Percentiles rank a stretch among this genome's conserved stretches.
Conservation (phyloP, 2,797 vertebrate species). For the Coregonus sp. region DNA sequence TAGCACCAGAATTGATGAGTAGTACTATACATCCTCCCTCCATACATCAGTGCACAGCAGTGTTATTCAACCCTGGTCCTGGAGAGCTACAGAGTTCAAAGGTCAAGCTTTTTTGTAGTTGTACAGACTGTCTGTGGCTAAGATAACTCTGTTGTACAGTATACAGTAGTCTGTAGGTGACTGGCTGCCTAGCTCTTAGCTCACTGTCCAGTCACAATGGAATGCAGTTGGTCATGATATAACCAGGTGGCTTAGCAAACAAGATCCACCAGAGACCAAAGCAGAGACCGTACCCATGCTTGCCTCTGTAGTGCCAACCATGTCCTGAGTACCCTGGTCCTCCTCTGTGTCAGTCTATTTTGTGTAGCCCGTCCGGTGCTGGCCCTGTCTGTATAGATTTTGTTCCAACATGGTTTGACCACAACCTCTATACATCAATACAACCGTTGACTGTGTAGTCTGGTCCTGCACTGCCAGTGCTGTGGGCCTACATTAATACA, state of each 20-base stretch:
- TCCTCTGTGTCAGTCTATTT: neutral
- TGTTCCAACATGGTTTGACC: neutral
- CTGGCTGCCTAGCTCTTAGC: too few species aligned
- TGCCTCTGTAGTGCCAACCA: neutral
- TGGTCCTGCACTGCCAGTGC: neutral
- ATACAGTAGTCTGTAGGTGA: neutral
- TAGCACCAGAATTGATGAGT: too few species aligned
- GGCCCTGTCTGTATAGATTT: neutral
- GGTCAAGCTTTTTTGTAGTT: too few species aligned
- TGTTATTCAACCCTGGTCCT: too few species aligned
- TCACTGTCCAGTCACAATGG: neutral
- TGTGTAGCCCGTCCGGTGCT: too few species aligned
- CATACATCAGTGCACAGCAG: too few species aligned
- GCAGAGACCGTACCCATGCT: neutral
- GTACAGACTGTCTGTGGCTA: neutral
- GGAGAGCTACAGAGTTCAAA: too few species aligned
- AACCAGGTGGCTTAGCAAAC: constrained; percentile 29
- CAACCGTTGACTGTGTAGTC: neutral
- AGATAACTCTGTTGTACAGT: neutral
- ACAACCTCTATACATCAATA: neutral
- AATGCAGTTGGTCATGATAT: neutral
- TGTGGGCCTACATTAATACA: neutral
- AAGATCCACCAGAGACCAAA: constrained; percentile 30
- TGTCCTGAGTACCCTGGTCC: neutral
- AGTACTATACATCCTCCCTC: too few species aligned